phyloP scores from a whole-genome alignment of 2,888 invertebrate genomes.

The Synergus umbraculus region DNA sequence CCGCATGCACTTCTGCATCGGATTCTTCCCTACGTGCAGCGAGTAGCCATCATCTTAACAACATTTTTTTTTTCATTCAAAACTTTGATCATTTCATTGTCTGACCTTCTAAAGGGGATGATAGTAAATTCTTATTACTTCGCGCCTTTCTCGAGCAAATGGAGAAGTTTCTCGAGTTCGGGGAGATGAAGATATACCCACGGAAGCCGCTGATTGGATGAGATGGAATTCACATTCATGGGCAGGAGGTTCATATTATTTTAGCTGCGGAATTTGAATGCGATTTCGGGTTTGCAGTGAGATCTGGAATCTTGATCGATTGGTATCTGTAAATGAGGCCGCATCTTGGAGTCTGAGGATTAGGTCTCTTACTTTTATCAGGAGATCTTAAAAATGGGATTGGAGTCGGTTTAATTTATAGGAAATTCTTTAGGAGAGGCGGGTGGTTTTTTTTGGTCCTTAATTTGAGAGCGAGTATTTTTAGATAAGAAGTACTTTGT shows the following conservation, averaged over 20 bases:
- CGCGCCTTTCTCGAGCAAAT: slow-evolving; percentile 48
- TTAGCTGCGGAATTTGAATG: background rate
- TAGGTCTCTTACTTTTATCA: background rate
- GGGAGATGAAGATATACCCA: background rate
- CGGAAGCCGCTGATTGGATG: slow-evolving; percentile 1
- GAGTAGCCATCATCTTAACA: slow-evolving; percentile 48
- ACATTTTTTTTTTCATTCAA: slow-evolving; percentile 52
- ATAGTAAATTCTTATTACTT: background rate
- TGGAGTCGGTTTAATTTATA: background rate
- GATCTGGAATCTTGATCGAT: background rate
- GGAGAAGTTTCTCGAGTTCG: slow-evolving; percentile 5
- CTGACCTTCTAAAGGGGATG: slow-evolving; percentile 55
- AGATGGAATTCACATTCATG: slow-evolving; percentile 22
- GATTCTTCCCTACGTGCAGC: slow-evolving; percentile 35
- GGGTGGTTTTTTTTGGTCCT: too few species aligned
- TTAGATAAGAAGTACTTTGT: too few species aligned
- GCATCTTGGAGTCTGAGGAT: background rate
- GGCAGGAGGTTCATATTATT: background rate
- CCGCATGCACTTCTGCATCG: slow-evolving; percentile 55
- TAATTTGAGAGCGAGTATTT: too few species aligned
- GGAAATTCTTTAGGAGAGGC: too few species aligned
- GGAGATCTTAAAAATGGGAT: background rate
- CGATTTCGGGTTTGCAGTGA: background rate
- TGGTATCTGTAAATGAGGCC: background rate
- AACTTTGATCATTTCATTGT: slow-evolving; percentile 72